Percentiles rank a stretch among this genome's conserved stretches.
Conservation (phyloP, 2,113 vertebrate genomes). For the Etia nguti region DNA sequence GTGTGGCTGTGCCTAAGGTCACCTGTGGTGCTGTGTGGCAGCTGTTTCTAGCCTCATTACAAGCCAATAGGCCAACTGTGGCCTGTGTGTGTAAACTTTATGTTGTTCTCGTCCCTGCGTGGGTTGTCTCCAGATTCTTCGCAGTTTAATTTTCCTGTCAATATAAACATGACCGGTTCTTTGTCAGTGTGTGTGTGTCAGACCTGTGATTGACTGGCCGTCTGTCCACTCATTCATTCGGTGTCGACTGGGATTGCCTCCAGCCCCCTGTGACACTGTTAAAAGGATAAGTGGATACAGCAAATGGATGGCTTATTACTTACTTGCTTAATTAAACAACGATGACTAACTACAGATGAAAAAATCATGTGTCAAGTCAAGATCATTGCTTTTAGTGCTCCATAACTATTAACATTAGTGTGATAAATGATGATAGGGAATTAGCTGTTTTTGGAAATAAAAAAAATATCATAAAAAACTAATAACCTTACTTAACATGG, state of each 20-base stretch:
- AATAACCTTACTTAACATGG: neutral
- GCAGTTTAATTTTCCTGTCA: neutral
- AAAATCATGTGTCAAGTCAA: neutral
- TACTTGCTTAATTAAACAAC: neutral
- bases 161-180: neutral
- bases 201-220: neutral
- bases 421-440: neutral
- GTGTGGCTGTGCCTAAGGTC: neutral
- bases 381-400: neutral
- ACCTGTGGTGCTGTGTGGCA: neutral
- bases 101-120: neutral
- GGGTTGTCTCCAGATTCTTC: neutral
- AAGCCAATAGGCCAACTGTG: neutral
- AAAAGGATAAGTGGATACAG: neutral
- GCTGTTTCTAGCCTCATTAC: neutral
- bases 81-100: neutral
- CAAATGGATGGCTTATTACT: neutral
- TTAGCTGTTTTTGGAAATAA: neutral
- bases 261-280: neutral
- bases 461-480: neutral
- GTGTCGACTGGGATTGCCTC: neutral
- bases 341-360: neutral
- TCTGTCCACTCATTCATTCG: neutral
- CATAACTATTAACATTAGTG: neutral
- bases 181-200: neutral